Base-by-base conservation (phyloP, 2,888 invertebrate species). In the Dolichopus griseipennis region DNA sequence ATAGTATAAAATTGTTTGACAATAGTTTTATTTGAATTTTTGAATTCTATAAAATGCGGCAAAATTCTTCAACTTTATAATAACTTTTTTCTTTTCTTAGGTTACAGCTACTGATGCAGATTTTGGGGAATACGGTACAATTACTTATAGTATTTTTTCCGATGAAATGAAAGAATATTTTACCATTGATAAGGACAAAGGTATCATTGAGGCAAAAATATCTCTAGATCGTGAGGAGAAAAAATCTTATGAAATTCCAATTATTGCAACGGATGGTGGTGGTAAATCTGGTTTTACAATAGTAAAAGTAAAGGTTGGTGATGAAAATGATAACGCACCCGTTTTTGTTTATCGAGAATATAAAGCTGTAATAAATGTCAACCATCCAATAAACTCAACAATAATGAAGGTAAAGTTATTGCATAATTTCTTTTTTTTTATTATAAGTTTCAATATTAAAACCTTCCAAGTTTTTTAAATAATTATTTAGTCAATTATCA, bases 251-350 rank as follows among this genome's bases (percentile, higher is more conserved):
- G 90, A 90, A 78, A 85, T 96, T 73, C 90, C 90, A 0, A 85
- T 97, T 34, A 86, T 88, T 81, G 96, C 93, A 12, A 86, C 86
- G 43, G 96, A 97, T 82, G 88, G 88, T 62, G 93, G 93, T 72
- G 89, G 93, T 72, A 85, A 88, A 77, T 85, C 90, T 70, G 89
- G 90, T 22, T 90, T 91, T 79, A 85, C 92, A 64, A 84, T 85
- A 43, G 87, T 94, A 71, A 85, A 91, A 79, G 90, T 97, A 62
- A 88, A 88, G 78, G 90, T 97, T 65, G 83, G 84, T 27, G 95
- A 96, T 82, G 86, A 87, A 72, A 94, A 95, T 81, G 95, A 95
- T 79, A 90, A 93, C 80, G 83, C 88, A 66, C 95, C 96, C 0
- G 82, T 82, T 68, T 94, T 93, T 79, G 83, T 88, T 71, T 83